Percentiles rank a stretch among this genome's conserved stretches.
These are phyloP conservation scores for Sarcophaga peregrina DNA, from an alignment of 1,140 invertebrate species.

Conservation along the genomic window DNA sequence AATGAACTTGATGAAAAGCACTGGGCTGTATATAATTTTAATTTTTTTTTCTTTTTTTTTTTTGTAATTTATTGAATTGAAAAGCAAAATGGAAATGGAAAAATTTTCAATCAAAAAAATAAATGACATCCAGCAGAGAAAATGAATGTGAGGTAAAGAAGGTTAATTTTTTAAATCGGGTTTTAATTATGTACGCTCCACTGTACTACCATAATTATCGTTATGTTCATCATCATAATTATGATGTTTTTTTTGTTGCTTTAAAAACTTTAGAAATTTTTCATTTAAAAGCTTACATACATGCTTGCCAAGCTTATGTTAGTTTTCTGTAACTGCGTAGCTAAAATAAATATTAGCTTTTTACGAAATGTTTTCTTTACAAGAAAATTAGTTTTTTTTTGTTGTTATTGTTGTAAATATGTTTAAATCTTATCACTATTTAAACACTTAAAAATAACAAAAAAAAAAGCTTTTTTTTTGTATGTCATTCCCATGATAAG, in stretches of 20 bases:
- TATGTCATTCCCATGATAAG: constrained; percentile 31
- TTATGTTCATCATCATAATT: constrained; percentile 5
- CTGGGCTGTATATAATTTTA: no score
- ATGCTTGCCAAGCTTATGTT: not conserved
- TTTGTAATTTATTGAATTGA: no score
- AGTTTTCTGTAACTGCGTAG: not conserved
- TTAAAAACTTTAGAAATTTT: not conserved
- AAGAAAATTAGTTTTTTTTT: constrained; percentile 10
- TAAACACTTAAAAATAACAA: constrained; percentile 1
- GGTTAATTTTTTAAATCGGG: not conserved
- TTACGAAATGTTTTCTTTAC: constrained; percentile 1
- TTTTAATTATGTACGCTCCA: no score
- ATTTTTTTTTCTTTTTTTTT: no score
- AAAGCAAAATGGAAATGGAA: not conserved
- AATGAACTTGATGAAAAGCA: constrained; percentile 36
- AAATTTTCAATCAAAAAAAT: not conserved
- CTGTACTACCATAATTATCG: not conserved
- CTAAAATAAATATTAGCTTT: constrained; percentile 2
- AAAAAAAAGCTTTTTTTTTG: not conserved
- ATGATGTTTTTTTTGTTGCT: not conserved
- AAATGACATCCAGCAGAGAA: not conserved
- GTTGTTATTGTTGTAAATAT: no score
- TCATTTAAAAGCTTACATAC: not conserved
- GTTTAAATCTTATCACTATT: constrained; percentile 30
- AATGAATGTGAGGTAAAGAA: not conserved